These are phyloP conservation scores for Garra rufa DNA, from an alignment of 2,113 vertebrate genomes.

Conservation along the genomic window DNA sequence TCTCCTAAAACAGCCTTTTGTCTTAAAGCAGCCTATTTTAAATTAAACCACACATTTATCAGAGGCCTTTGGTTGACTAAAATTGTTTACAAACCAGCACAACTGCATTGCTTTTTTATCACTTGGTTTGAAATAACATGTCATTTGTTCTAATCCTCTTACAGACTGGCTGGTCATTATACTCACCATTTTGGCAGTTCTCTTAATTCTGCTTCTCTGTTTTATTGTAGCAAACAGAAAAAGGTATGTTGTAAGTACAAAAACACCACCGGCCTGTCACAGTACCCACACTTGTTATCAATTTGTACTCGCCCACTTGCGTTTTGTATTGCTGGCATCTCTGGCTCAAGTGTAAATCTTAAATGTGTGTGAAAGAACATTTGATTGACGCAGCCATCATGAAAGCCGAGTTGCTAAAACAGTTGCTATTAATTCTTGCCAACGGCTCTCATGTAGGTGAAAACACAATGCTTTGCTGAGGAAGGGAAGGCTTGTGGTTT, in stretches of 20 bases:
- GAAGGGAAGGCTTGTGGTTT: background rate
- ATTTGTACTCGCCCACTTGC: background rate
- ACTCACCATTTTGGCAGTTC: conserved; percentile 61
- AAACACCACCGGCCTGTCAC: background rate
- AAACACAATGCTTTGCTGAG: accelerated
- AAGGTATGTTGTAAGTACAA: conserved; percentile 63
- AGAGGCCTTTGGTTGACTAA: background rate
- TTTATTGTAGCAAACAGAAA: conserved; percentile 65
- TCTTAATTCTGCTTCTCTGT: conserved; percentile 66
- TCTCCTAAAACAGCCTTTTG: background rate
- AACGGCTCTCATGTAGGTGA: background rate
- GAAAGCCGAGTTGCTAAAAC: background rate
- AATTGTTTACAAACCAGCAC: background rate
- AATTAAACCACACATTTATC: background rate
- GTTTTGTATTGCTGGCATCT: background rate
- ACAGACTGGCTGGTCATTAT: conserved; percentile 75
- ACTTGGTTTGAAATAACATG: background rate
- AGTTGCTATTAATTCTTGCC: background rate
- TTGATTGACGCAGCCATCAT: background rate
- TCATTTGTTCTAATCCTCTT: conserved; percentile 10
- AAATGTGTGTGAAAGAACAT: background rate
- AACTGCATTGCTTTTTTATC: background rate
- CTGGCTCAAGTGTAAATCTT: background rate
- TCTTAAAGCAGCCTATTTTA: background rate
- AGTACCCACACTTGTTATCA: background rate